Base-by-base conservation (phyloP, 2,113 vertebrate species). In the Mystacornis crossleyi region DNA sequence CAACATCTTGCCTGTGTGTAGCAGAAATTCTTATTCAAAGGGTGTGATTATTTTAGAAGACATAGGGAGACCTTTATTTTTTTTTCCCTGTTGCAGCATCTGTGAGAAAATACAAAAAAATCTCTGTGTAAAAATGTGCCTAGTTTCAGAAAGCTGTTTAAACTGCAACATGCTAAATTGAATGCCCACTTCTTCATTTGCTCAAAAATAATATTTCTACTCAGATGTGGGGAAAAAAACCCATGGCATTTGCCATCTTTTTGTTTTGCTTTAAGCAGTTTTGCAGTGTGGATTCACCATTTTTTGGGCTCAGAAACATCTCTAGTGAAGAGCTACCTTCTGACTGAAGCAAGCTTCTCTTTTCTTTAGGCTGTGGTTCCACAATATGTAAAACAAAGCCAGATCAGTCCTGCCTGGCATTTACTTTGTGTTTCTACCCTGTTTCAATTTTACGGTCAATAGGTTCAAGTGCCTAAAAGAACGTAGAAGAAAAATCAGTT, bases 51-150 rank as follows among this genome's bases (percentile, higher is more conserved):
- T 61, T 86, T n/a, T 19, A 90, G 26, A 92, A 67, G 19, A 24
- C 5, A 2, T 33, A 61, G 18, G 5, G 60, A 79, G 12, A 42
- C 1, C 1, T 48, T 25, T 40, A 12, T 40, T 42, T 34, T 43
- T 43, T 13, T 42, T n/a, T 21, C 4, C 1, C 6, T 43, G 3
- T 34, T 67, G n/a, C 24, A 67, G 10, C 16, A 53, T 60, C 45
- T 79, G 18, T 51, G 33, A 87, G 84, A 91, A 86, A 29, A 4
- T 3, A 47, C 5, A 47, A 40, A 11, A 48, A 74, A 88, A 67
- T 26, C 8, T 61, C 20, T 51, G 5, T 67, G 9, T 33, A 18
- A 28, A 23, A 14, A 43, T 3, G 0, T 47, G 20, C 5, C 7
- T 38, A 54, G 24, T 67, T 81, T 40, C 31, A 81, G 51, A 70